Percentiles rank a stretch among this genome's conserved stretches.
Conservation (phyloP, 2,797 vertebrate species). For the Cygnus olor region DNA sequence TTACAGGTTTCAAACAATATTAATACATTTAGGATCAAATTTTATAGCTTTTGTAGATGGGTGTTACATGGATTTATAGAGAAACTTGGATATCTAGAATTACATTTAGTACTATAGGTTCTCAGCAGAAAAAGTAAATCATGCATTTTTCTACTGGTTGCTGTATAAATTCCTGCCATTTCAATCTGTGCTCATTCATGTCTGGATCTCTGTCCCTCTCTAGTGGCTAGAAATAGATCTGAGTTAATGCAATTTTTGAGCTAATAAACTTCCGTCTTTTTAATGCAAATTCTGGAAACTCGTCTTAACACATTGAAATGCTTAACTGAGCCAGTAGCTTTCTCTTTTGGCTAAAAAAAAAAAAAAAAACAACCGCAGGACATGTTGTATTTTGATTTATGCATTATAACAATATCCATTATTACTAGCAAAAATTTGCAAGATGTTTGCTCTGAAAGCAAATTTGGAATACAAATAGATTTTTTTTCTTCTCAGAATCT, state of each 20-base stretch:
- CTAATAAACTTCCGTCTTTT: neutral
- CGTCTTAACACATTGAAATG: neutral
- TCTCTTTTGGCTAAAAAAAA: neutral
- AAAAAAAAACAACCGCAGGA: neutral
- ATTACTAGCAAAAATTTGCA: neutral
- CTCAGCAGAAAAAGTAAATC: neutral
- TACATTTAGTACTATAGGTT: neutral
- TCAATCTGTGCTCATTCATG: neutral
- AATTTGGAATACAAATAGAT: neutral
- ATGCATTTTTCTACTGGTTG: neutral
- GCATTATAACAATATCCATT: neutral
- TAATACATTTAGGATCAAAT: neutral
- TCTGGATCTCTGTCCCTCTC: slow-evolving; percentile 63
- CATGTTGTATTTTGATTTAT: neutral
- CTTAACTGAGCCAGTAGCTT: neutral
- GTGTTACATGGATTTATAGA: neutral
- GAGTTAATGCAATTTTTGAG: neutral
- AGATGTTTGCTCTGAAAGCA: neutral
- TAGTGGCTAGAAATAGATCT: slow-evolving; percentile 47
- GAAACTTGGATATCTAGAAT: neutral
- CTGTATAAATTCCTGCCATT: slow-evolving; percentile 22
- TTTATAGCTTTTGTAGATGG: neutral
- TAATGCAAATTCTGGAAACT: neutral
- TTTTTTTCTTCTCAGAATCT: neutral
- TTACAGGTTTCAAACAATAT: neutral